phyloP scores from a whole-genome alignment of 2,888 invertebrate species.

The Fragum fragum region DNA sequence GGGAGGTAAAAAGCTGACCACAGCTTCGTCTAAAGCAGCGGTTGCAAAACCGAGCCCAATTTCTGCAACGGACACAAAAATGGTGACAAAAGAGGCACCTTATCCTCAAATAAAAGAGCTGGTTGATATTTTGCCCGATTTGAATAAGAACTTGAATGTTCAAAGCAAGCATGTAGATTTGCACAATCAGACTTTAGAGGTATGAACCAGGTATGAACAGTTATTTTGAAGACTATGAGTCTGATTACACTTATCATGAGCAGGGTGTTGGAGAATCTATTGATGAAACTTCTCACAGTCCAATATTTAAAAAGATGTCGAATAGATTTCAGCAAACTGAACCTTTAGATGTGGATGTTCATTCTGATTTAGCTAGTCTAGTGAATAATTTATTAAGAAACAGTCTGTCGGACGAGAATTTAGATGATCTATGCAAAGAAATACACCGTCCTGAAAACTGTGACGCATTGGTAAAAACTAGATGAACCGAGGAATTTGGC shows the following conservation, averaged over 20 bases:
- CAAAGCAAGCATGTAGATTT: slow-evolving; percentile 27
- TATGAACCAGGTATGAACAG: not conserved
- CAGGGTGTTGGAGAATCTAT: not conserved
- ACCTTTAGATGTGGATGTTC: not conserved
- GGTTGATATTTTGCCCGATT: not conserved
- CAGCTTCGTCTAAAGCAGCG: not conserved
- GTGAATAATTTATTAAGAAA: slow-evolving; percentile 36
- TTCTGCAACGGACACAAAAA: not conserved
- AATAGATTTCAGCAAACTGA: slow-evolving; percentile 21
- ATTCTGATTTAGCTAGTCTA: slow-evolving; percentile 19
- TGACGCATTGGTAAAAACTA: slow-evolving; percentile 18
- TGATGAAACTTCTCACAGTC: not conserved
- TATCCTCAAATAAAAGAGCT: not conserved
- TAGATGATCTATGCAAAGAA: not conserved
- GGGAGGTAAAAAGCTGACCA: not conserved
- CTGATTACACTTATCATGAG: not conserved
- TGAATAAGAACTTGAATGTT: slow-evolving; percentile 21
- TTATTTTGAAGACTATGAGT: slow-evolving; percentile 2
- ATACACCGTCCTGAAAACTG: slow-evolving; percentile 27
- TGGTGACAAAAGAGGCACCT: not conserved
- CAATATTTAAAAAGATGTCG: slow-evolving; percentile 6
- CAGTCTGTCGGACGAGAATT: slow-evolving; percentile 25
- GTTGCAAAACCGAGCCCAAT: not conserved
- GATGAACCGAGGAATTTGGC: slow-evolving; percentile 41
- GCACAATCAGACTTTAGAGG: not conserved